A percentile compares a stretch with the other conserved stretches of the same genome.
phyloP scores from a whole-genome alignment of 2,888 invertebrate species.

The Chouioia cunea region DNA sequence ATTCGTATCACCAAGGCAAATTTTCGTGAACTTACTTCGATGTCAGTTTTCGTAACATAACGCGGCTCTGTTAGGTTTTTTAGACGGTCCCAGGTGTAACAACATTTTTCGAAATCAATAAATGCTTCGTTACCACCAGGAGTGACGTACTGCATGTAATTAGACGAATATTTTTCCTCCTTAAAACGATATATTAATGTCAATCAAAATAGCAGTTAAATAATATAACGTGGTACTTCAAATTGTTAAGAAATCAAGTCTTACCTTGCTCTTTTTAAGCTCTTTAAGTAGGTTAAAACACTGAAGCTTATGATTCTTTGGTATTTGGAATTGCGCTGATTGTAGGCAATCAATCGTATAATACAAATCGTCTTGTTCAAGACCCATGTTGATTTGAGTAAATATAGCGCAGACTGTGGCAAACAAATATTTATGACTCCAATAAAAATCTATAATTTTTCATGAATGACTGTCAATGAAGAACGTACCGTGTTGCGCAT shows the following conservation, averaged over 20 bases:
- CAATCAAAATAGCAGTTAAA: conserved; percentile 2
- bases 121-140: conserved; percentile 56
- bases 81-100: conserved; percentile 62
- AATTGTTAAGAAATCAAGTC: background rate
- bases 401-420: conserved; percentile 57
- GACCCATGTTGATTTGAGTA: conserved; percentile 56
- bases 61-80: conserved; percentile 54
- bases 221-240: background rate
- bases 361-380: conserved; percentile 54
- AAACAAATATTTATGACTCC: conserved; percentile 7
- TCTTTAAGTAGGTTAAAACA: conserved; percentile 54
- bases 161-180: conserved; percentile 52
- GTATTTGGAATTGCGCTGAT: conserved; percentile 52
- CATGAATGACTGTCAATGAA: conserved; percentile 55
- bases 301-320: conserved; percentile 51
- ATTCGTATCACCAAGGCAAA: background rate
- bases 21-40: conserved; percentile 54
- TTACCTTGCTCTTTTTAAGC: conserved; percentile 49
- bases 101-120: conserved; percentile 57
- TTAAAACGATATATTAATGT: conserved; percentile 39
- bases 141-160: conserved; percentile 58
- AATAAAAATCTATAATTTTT: conserved; percentile 27
- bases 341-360: conserved; percentile 56
- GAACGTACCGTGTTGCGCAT: conserved; percentile 66
- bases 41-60: conserved; percentile 59